Evolutionary conservation across 2,888 invertebrate genomes (phyloP), one percentile per base, ranked within the genome.

Genomic region (Synergus itoensis): DNA sequence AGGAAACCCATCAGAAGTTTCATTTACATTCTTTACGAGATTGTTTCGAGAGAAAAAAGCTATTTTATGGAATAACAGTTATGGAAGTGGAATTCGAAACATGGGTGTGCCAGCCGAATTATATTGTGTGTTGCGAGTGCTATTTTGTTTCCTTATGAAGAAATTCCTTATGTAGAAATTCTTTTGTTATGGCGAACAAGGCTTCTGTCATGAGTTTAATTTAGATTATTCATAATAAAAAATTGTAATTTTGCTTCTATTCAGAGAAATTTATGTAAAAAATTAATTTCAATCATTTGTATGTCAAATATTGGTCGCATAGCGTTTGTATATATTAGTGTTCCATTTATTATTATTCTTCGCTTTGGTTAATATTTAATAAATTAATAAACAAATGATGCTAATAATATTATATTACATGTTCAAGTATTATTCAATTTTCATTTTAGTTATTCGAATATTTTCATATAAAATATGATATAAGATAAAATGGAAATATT

Each of bases 131-230:
- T 67, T 67, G 43, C 40, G 45, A 14, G 67, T 43, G 18, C 43
- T 45, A 67, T 67, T 62, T 65, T 43, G 18, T 67, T 67, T 67
- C 67, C 67, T 67, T 28, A 43, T 43, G 18, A 11, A 21, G 45
- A 67, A 67, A 21, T 67, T 45, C 67, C 28, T 67, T 12, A 45
- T 18, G 67, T 14, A 7, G 67, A 67, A 67, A 41, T 18, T 21
- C 21, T 43, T 21, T 45, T 67, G 67, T 67, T 43, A 45, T 43
- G 43, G 12, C 40, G 41, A 65, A 65, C 64, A 65, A 65, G 41
- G 16, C 60, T 60, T n/a, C 18, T 21, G 21, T 18, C 21, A 60
- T 60, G 43, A 67, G n/a, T 18, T 43, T 21, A 28, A 11, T 45
- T 21, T 43, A 67, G 43, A 12, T 40, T 18, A 67, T 18, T 43